Evolutionary conservation across 92 coral and sea anemone species (phyloP).

Genomic region (Pocillopora meandrina): DNA sequence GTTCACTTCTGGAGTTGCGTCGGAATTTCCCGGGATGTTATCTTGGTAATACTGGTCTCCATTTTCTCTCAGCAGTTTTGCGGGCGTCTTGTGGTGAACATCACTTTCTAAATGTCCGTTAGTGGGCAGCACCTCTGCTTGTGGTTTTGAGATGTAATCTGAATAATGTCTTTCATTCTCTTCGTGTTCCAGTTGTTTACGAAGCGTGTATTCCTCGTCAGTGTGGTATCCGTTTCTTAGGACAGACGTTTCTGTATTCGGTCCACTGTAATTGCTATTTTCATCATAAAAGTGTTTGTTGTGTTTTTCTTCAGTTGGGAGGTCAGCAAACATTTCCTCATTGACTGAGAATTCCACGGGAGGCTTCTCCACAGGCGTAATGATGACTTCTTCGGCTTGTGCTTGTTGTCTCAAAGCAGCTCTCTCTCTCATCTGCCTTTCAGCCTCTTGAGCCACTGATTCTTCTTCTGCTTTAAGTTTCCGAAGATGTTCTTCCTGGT

Average conservation of each 20-base stretch:
- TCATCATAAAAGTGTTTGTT: conserved; percentile 9
- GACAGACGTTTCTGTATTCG: conserved; percentile 2
- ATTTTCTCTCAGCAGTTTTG: background rate
- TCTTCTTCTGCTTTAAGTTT: conserved; percentile 69
- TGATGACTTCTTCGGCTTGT: conserved; percentile 9
- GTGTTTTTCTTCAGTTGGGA: conserved; percentile 11
- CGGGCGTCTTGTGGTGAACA: background rate
- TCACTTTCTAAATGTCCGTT: conserved; percentile 31
- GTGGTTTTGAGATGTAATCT: conserved; percentile 24
- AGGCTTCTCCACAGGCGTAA: conserved; percentile 24
- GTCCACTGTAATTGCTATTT: conserved; percentile 9
- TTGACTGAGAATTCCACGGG: conserved; percentile 34
- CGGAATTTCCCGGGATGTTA: conserved; percentile 10
- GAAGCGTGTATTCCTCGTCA: background rate
- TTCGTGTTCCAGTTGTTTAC: conserved; percentile 1
- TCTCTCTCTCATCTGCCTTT: conserved; percentile 48
- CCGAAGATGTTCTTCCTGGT: conserved; percentile 50
- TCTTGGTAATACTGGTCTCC: background rate
- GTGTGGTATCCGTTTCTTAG: conserved; percentile 11
- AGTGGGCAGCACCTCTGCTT: conserved; percentile 24
- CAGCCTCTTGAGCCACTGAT: conserved; percentile 71
- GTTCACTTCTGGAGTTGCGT: conserved; percentile 26
- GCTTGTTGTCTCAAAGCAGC: conserved; percentile 32
- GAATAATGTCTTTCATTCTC: conserved; percentile 6
- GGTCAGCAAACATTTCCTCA: conserved; percentile 9